phyloP scores from a whole-genome alignment of 2,888 invertebrate species.

The Tinea trinotella region DNA sequence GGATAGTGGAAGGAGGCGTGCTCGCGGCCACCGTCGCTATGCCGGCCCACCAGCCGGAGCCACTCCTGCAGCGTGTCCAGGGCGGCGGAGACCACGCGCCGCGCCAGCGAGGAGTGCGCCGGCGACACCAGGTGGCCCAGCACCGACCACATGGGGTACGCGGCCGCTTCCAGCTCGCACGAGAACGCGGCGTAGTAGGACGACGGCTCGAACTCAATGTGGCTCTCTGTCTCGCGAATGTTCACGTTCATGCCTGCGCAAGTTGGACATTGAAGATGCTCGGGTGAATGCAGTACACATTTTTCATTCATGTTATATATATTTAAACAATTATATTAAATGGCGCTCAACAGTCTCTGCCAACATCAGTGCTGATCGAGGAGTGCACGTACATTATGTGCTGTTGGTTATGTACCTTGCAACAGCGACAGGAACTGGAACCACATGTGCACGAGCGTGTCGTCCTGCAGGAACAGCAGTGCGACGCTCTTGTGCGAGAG shows the following conservation, averaged over 20 bases:
- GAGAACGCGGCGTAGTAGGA: constrained; percentile 98
- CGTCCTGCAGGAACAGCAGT: constrained; percentile 89
- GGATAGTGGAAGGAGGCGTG: constrained; percentile 94
- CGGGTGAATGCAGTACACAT: too few relatives aligned
- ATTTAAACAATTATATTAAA: neutral
- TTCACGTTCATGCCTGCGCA: constrained; percentile 97
- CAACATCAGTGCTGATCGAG: too few relatives aligned
- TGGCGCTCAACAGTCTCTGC: too few relatives aligned
- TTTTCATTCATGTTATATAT: too few relatives aligned
- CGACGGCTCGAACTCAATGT: constrained; percentile 97
- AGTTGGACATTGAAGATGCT: too few relatives aligned
- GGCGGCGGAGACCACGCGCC: constrained; percentile 83
- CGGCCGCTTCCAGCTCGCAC: constrained; percentile 96
- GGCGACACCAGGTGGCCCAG: constrained; percentile 87
- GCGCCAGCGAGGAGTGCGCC: constrained; percentile 80
- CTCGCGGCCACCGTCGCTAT: constrained; percentile 90
- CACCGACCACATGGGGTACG: constrained; percentile 98
- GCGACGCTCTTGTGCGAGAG: constrained; percentile 94
- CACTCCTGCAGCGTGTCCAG: constrained; percentile 86
- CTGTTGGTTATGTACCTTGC: constrained; percentile 85
- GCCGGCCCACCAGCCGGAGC: constrained; percentile 85
- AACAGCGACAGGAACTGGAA: constrained; percentile 94
- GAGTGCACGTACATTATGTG: too few relatives aligned
- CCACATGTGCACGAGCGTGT: constrained; percentile 95
- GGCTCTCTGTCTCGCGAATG: constrained; percentile 88